Percentiles rank a stretch among this genome's conserved stretches.
These are phyloP conservation scores for Rhizomys pruinosus DNA, from an alignment of 2,113 vertebrate species.

Conservation along the genomic window DNA sequence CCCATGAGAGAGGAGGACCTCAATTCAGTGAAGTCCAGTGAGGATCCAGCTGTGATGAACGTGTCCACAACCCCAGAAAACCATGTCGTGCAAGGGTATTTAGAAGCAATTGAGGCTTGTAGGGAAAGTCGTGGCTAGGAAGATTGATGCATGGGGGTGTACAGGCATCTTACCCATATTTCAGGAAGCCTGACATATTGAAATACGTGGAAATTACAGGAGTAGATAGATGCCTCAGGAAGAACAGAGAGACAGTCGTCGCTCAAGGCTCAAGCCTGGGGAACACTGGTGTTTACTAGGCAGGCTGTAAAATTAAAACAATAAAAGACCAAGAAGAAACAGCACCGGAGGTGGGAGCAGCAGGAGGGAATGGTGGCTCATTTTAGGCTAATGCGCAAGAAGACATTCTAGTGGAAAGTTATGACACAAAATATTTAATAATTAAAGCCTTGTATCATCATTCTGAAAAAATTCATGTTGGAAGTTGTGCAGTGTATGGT, in stretches of 20 bases:
- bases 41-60: neutral
- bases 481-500: too few species aligned
- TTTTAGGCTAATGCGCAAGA: neutral
- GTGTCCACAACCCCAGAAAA: too few species aligned
- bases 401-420: neutral
- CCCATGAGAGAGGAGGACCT: too few species aligned
- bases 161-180: accelerated
- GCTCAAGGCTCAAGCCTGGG: neutral
- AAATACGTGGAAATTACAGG: neutral
- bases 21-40: too few species aligned
- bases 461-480: neutral
- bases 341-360: neutral
- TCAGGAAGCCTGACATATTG: neutral
- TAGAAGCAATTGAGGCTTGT: neutral
- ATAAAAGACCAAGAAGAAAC: neutral
- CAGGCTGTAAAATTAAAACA: neutral
- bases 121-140: neutral
- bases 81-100: neutral
- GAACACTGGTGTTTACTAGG: neutral
- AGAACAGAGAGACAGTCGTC: neutral
- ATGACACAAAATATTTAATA: neutral
- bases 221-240: neutral
- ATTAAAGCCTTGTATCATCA: neutral
- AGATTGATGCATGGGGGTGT: neutral
- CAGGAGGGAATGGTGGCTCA: neutral